phyloP scores from a whole-genome alignment of 1,140 invertebrate species.

The Trichonephila inaurata region DNA sequence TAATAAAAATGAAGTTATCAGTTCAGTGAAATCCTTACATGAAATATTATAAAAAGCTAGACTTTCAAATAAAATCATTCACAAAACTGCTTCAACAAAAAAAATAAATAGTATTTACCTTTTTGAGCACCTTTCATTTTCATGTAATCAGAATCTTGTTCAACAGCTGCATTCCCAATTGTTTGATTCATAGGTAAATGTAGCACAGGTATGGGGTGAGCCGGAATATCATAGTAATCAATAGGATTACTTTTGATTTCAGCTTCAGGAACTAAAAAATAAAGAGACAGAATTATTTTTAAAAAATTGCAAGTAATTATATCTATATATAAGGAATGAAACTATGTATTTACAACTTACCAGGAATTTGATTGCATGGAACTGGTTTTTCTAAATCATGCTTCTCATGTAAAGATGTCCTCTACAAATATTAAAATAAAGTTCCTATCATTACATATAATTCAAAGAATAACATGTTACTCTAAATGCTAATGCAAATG shows the following conservation, averaged over 20 bases:
- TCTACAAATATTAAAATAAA: slow-evolving; percentile 78
- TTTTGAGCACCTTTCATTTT: slow-evolving; percentile 69
- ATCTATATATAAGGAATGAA: no score
- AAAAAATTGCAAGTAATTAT: no score
- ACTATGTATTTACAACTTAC: neutral
- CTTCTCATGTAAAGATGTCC: slow-evolving; percentile 90
- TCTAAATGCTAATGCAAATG: no score
- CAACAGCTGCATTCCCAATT: neutral
- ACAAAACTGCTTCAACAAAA: no score
- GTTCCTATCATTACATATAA: no score
- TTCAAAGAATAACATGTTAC: no score
- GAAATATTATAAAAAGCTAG: no score
- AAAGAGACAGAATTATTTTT: neutral
- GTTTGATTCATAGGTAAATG: slow-evolving; percentile 43
- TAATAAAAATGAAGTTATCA: no score
- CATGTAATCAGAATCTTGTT: slow-evolving; percentile 57
- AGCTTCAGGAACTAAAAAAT: neutral
- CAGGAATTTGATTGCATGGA: slow-evolving; percentile 79
- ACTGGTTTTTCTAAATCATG: slow-evolving; percentile 90
- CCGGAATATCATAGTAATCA: slow-evolving; percentile 69
- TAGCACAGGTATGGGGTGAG: slow-evolving; percentile 60
- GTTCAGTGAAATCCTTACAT: no score
- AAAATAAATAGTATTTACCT: slow-evolving; percentile 3
- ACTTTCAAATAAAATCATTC: no score
- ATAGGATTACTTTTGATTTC: slow-evolving; percentile 20